phyloP scores from a whole-genome alignment of 2,797 vertebrate genomes.

The Artibeus lituratus region DNA sequence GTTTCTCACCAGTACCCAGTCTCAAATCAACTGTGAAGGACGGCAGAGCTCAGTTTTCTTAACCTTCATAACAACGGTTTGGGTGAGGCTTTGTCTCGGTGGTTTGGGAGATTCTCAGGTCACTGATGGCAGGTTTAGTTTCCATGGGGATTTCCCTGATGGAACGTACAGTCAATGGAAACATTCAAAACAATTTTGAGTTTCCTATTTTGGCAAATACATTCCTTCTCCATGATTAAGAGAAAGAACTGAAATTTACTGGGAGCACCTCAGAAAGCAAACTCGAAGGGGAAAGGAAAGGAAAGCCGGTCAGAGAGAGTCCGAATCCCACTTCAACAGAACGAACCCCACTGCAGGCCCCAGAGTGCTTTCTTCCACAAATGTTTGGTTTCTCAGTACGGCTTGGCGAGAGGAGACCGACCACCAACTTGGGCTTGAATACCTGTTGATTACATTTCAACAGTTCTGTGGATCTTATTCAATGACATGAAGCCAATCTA shows the following conservation, averaged over 20 bases:
- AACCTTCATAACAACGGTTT: neutral
- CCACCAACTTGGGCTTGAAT: neutral
- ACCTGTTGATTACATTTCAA: neutral
- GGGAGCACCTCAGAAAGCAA: neutral
- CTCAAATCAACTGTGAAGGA: neutral
- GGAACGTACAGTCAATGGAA: neutral
- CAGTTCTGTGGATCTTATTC: neutral
- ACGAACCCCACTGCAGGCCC: neutral
- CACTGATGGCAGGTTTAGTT: neutral
- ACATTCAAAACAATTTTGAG: neutral
- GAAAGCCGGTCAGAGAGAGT: neutral
- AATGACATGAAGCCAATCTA: neutral
- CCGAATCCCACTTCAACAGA: neutral
- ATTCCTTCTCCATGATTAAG: neutral
- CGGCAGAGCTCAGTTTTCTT: neutral
- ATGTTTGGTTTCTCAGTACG: neutral
- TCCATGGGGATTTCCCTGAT: conserved; percentile 28
- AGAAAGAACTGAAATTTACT: neutral
- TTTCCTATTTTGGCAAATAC: neutral
- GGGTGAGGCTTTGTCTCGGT: neutral
- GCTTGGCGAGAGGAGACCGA: neutral
- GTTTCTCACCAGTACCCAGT: neutral
- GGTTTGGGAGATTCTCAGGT: neutral
- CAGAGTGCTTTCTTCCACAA: neutral
- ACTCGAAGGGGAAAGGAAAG: neutral